Percentiles rank a stretch among this genome's conserved stretches.
phyloP scores from a whole-genome alignment of 2,113 vertebrate species.

The Arenaria interpres region DNA sequence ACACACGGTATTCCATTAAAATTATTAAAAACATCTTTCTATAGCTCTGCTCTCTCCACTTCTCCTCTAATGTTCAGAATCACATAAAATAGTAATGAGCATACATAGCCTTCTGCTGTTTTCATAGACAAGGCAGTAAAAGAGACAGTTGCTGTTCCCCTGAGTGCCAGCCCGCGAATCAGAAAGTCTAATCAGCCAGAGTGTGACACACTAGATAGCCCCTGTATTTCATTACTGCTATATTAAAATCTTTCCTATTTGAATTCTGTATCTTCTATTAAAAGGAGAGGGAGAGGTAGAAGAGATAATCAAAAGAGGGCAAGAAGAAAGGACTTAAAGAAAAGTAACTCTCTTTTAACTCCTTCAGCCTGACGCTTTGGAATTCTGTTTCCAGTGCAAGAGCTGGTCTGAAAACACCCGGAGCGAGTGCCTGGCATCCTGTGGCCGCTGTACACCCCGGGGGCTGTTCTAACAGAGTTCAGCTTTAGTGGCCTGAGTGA shows the following conservation, averaged over 20 bases:
- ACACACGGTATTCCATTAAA: neutral
- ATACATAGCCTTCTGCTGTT: slow-evolving; percentile 62
- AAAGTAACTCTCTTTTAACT: neutral
- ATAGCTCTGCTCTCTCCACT: neutral
- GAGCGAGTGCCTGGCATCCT: neutral
- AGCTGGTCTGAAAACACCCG: neutral
- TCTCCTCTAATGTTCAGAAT: slow-evolving; percentile 29
- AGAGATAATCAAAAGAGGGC: neutral
- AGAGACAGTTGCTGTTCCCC: slow-evolving; percentile 64
- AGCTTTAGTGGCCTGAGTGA: neutral
- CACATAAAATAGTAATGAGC: slow-evolving; percentile 63
- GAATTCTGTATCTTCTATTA: slow-evolving; percentile 9
- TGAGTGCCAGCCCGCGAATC: slow-evolving; percentile 55
- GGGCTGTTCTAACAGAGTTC: neutral
- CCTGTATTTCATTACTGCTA: slow-evolving; percentile 54
- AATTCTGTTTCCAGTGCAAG: neutral
- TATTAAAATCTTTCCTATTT: slow-evolving; percentile 35
- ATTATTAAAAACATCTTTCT: slow-evolving; percentile 43
- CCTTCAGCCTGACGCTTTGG: neutral
- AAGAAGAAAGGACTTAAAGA: neutral
- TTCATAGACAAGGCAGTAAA: slow-evolving; percentile 63
- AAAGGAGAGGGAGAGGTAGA: neutral
- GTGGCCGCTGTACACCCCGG: rapidly evolving
- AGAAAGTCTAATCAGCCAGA: slow-evolving; percentile 59
- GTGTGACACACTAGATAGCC: slow-evolving; percentile 34